A percentile compares a stretch with the other conserved stretches of the same genome.
Conservation (phyloP, 2,888 invertebrate genomes). For the Noctua janthina region DNA sequence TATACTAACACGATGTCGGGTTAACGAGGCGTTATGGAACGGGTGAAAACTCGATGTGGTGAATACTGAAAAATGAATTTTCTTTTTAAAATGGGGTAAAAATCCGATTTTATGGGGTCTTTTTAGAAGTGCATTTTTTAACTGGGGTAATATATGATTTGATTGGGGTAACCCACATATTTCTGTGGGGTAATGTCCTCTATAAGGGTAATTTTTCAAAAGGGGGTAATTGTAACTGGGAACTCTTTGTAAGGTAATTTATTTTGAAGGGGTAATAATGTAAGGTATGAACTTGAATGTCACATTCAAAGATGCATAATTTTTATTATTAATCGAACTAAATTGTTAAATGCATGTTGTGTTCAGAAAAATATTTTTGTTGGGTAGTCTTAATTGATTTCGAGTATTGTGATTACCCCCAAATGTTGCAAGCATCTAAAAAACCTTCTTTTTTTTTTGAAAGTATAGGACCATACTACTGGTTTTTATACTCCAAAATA, state of each 20-base stretch:
- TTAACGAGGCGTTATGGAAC: conserved; percentile 10
- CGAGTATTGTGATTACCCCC: neutral
- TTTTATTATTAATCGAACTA: neutral
- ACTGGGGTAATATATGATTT: neutral
- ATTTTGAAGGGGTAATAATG: neutral
- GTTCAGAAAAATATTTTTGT: neutral
- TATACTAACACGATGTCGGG: conserved; percentile 45
- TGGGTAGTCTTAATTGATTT: neutral
- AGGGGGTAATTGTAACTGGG: neutral
- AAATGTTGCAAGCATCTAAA: conserved; percentile 1
- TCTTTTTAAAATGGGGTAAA: neutral
- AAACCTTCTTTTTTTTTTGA: neutral
- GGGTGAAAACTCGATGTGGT: conserved; percentile 12
- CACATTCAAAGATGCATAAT: neutral
- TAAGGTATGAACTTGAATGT: neutral
- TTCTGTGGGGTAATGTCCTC: neutral
- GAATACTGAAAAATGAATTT: neutral
- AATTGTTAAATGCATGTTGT: neutral
- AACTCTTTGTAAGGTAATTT: neutral
- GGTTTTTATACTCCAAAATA: no score
- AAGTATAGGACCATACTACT: neutral
- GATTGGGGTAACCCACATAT: neutral
- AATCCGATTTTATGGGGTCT: neutral
- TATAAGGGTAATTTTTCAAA: neutral
- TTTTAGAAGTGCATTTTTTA: neutral